Evolutionary conservation across 1,140 invertebrate species (phyloP).

Genomic region (Mercenaria mercenaria): DNA sequence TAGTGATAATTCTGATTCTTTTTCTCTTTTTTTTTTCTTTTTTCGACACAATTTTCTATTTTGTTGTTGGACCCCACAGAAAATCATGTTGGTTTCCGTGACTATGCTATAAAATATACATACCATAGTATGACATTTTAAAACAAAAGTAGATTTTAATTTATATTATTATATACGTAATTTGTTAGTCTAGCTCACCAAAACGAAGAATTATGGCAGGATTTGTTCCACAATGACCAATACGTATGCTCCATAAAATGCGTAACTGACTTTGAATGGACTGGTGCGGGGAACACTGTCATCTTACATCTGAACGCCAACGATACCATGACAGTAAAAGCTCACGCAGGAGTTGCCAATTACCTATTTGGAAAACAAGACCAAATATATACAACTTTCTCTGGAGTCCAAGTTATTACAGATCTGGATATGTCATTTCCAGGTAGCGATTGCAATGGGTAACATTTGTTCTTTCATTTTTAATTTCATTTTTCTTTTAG

Average conservation of each 20-base stretch:
- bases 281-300: slow-evolving; percentile 13
- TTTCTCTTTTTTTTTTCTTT: no score
- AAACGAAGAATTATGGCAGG: slow-evolving; percentile 28
- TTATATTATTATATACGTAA: no score
- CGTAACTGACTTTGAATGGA: neutral
- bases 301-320: slow-evolving; percentile 1
- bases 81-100: no score
- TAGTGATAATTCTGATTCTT: no score
- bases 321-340: slow-evolving; percentile 2
- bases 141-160: no score
- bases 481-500: no score
- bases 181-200: neutral
- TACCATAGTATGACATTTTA: no score
- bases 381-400: slow-evolving; percentile 29
- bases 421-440: neutral
- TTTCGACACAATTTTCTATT: no score
- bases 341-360: neutral
- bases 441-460: no score
- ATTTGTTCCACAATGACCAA: slow-evolving; percentile 15
- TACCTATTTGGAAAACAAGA: neutral
- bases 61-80: no score
- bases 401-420: neutral
- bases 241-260: slow-evolving; percentile 23
- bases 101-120: no score
- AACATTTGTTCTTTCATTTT: no score